Conservation (phyloP, 2,797 vertebrate genomes). For the Aeoliscus strigatus region DNA sequence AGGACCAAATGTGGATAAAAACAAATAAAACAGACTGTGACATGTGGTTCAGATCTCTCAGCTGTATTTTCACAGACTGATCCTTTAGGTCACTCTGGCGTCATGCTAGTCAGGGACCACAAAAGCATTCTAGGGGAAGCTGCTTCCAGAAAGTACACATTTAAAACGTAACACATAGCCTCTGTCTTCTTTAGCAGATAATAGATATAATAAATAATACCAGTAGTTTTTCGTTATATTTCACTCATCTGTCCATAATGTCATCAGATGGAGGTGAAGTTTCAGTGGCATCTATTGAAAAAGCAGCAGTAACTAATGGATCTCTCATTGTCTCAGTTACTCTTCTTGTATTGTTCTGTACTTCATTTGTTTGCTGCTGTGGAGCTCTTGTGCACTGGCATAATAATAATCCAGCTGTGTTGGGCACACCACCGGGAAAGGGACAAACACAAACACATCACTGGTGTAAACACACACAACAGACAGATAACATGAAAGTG, state of each 20-base stretch:
- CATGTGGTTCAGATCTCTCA: conserved; percentile 40
- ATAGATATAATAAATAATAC: no score
- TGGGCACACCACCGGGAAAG: not conserved
- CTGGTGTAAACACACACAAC: not conserved
- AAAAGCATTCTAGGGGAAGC: no score
- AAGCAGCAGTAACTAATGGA: not conserved
- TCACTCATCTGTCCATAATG: not conserved
- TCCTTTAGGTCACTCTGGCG: conserved; percentile 4
- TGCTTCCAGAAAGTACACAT: no score
- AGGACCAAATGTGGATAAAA: conserved; percentile 47
- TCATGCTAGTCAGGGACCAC: conserved; percentile 1
- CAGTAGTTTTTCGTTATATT: not conserved
- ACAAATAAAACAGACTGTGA: conserved; percentile 18
- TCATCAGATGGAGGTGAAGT: no score
- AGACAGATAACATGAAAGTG: not conserved
- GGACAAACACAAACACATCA: not conserved
- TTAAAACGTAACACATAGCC: no score
- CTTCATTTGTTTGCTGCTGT: not conserved
- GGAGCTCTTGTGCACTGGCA: not conserved
- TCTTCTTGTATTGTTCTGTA: not conserved
- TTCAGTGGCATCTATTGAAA: not conserved
- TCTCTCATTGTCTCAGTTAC: not conserved
- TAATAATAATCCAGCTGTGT: not conserved
- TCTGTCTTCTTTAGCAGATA: no score
- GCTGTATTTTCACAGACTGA: conserved; percentile 36